phyloP scores from a whole-genome alignment of 2,888 invertebrate genomes.

The Acleris literana region DNA sequence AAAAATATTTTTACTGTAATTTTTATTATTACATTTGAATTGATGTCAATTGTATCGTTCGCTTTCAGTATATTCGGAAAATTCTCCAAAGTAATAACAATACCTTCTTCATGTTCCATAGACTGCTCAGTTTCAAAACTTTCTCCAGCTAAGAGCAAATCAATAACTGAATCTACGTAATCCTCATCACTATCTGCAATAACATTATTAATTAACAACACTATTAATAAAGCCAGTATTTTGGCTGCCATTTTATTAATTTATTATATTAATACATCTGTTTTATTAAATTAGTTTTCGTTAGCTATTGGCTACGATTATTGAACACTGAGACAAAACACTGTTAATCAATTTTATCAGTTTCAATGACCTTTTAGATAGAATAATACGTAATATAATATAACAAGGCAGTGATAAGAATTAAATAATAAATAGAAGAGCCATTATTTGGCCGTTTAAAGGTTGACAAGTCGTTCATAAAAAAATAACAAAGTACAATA shows the following conservation, averaged over 20 bases:
- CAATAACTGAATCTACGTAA: slow-evolving; percentile 28
- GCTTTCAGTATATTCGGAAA: no score
- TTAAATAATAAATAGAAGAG: no score
- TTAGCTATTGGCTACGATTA: slow-evolving; percentile 2
- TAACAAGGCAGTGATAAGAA: no score
- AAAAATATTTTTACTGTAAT: no score
- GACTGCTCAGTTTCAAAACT: slow-evolving; percentile 21
- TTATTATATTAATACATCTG: neutral
- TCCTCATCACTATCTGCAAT: slow-evolving; percentile 17
- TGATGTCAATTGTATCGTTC: no score
- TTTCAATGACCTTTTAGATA: slow-evolving; percentile 35
- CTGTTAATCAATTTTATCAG: slow-evolving; percentile 14
- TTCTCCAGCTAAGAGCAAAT: slow-evolving; percentile 26
- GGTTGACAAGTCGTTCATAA: no score
- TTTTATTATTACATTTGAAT: no score
- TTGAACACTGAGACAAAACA: slow-evolving; percentile 16
- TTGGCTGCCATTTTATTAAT: neutral
- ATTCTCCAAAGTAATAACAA: neutral
- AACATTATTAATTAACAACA: neutral
- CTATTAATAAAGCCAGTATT: slow-evolving; percentile 12
- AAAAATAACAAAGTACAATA: no score
- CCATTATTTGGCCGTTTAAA: no score
- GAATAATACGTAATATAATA: slow-evolving; percentile 6
- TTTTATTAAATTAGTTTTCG: slow-evolving; percentile 3
- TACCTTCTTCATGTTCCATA: slow-evolving; percentile 22